Evolutionary conservation across 2,797 vertebrate genomes (phyloP).

Genomic region (Sebastes iracundus): DNA sequence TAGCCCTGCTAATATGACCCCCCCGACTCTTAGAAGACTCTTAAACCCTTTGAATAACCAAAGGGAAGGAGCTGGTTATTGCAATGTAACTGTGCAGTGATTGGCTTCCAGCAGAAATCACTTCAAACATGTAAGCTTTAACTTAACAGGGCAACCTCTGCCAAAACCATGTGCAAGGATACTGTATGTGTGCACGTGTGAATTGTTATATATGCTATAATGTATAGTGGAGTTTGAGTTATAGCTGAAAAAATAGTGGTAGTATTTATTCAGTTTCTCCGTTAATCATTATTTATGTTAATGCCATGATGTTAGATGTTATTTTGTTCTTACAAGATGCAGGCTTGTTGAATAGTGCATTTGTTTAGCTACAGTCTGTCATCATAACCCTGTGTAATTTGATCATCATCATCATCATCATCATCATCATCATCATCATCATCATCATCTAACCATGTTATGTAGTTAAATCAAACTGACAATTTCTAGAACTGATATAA

Average conservation of each 20-base stretch:
- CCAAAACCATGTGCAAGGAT: neutral
- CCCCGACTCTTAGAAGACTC: constrained; percentile 61
- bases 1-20: constrained; percentile 76
- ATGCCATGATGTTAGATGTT: neutral
- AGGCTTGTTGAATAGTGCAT: neutral
- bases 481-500: neutral
- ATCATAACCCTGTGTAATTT: no score
- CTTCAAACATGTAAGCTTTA: constrained; percentile 1
- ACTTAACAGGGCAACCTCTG: neutral
- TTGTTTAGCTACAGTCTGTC: neutral
- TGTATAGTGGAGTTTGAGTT: neutral
- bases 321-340: neutral
- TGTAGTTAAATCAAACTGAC: neutral
- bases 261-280: neutral
- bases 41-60: constrained; percentile 63
- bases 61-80: constrained; percentile 38
- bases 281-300: neutral
- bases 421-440: no score
- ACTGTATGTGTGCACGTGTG: neutral
- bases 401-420: neutral
- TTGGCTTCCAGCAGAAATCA: constrained; percentile 20
- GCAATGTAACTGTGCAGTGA: constrained; percentile 19
- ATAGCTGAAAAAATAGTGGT: neutral
- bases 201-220: neutral
- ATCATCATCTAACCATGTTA: neutral